Evolutionary conservation across 2,888 invertebrate genomes (phyloP).

Genomic region (Drosophila leonis): DNA sequence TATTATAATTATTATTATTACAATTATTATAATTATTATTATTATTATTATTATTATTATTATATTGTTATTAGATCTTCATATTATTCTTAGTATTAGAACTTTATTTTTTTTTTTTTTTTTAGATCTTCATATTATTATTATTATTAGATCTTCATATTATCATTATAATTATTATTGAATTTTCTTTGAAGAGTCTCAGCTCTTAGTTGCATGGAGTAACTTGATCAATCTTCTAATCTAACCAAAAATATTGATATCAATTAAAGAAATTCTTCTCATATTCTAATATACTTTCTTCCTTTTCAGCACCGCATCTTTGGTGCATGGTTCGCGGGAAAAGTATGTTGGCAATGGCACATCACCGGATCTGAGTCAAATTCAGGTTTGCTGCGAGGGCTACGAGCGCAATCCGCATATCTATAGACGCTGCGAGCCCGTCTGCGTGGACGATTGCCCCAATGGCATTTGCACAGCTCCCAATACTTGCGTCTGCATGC

Average conservation of each 20-base stretch:
- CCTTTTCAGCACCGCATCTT: conserved; percentile 76
- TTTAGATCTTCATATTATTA: too few species aligned
- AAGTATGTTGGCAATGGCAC: conserved; percentile 85
- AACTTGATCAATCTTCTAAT: not conserved
- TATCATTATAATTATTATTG: too few species aligned
- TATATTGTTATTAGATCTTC: too few species aligned
- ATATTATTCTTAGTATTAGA: too few species aligned
- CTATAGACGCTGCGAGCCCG: conserved; percentile 83
- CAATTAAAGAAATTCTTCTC: not conserved
- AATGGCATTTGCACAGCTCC: conserved; percentile 87
- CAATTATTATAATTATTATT: too few species aligned
- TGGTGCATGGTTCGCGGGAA: conserved; percentile 68
- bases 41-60: too few species aligned
- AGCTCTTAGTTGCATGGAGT: not conserved
- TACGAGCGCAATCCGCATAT: conserved; percentile 87
- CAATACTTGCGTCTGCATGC: conserved; percentile 85
- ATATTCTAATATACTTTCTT: not conserved
- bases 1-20: too few species aligned
- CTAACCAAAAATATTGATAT: not conserved
- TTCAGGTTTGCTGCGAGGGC: conserved; percentile 89
- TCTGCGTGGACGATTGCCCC: conserved; percentile 86
- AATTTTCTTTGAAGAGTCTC: too few species aligned
- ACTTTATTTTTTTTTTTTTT: too few species aligned
- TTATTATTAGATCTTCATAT: too few species aligned
- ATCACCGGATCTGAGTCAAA: conserved; percentile 88